Evolutionary conservation across 2,797 vertebrate genomes (phyloP).

Genomic region (Nyctibius grandis): DNA sequence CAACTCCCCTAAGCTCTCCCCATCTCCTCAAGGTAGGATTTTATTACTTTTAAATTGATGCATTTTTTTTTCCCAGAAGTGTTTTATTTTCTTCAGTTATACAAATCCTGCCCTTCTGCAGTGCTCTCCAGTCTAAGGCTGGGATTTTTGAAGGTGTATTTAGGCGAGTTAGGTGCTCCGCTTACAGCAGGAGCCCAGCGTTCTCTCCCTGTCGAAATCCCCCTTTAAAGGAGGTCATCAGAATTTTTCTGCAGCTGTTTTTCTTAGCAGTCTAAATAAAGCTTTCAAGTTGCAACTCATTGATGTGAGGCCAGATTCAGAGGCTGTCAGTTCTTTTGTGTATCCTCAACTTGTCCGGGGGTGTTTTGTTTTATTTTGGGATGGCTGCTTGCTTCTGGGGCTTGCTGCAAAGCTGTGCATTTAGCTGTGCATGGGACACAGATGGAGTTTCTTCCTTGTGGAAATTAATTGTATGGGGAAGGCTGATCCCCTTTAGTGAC

Average conservation of each 20-base stretch:
- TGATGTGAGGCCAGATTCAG: slow-evolving; percentile 34
- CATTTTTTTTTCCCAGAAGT: neutral
- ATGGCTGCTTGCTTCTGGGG: neutral
- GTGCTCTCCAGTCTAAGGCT: neutral
- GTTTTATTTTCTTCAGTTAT: neutral
- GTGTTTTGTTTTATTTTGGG: slow-evolving; percentile 37
- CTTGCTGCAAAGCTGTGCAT: neutral
- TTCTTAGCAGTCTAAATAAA: slow-evolving; percentile 13
- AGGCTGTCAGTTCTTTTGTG: slow-evolving; percentile 33
- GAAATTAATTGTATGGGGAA: neutral
- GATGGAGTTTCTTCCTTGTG: neutral
- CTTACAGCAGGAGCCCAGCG: neutral
- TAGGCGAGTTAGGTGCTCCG: neutral
- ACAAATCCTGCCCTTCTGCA: neutral
- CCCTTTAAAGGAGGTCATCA: neutral
- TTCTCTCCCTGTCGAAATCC: neutral
- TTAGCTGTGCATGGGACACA: neutral
- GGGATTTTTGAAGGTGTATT: neutral
- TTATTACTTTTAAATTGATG: neutral
- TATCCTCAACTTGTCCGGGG: neutral
- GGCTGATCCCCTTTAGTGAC: neutral
- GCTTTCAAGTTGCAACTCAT: neutral
- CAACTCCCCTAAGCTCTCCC: neutral
- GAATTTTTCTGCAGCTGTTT: slow-evolving; percentile 17
- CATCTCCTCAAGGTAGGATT: neutral